A percentile compares a stretch with the other conserved stretches of the same genome.
These are phyloP conservation scores for Pseudochirops cupreus DNA, from an alignment of 2,797 vertebrate genomes.

Conservation along the genomic window DNA sequence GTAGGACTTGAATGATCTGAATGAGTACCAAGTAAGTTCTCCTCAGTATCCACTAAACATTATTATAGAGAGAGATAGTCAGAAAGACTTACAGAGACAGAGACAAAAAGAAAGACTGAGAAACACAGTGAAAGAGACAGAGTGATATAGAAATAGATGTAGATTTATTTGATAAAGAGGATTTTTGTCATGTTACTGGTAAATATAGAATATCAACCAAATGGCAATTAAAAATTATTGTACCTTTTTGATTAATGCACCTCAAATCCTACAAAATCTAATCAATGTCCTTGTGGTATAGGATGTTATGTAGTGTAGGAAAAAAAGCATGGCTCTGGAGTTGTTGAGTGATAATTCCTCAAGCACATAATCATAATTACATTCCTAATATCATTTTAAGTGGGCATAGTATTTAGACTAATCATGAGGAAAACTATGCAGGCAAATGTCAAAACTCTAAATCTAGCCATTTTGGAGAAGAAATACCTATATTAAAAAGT, in stretches of 20 bases:
- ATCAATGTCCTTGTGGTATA: background rate
- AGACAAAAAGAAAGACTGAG: background rate
- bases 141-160: background rate
- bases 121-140: background rate
- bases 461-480: constrained; percentile 45
- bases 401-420: background rate
- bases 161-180: background rate
- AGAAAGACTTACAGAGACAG: background rate
- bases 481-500: constrained; percentile 46
- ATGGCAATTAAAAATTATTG: background rate
- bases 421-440: constrained; percentile 31
- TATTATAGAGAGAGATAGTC: background rate
- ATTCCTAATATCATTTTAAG: constrained; percentile 11
- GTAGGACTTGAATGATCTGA: background rate
- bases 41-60: background rate
- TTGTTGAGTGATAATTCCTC: background rate
- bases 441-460: constrained; percentile 52
- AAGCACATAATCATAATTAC: background rate
- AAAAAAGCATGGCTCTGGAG: background rate
- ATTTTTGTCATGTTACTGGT: background rate
- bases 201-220: background rate
- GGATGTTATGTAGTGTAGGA: background rate
- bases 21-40: background rate
- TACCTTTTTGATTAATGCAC: background rate
- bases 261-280: background rate